A percentile compares a stretch with the other conserved stretches of the same genome.
These are phyloP conservation scores for Percopsis omiscomaycus DNA, from an alignment of 2,797 vertebrate species.

Conservation along the genomic window DNA sequence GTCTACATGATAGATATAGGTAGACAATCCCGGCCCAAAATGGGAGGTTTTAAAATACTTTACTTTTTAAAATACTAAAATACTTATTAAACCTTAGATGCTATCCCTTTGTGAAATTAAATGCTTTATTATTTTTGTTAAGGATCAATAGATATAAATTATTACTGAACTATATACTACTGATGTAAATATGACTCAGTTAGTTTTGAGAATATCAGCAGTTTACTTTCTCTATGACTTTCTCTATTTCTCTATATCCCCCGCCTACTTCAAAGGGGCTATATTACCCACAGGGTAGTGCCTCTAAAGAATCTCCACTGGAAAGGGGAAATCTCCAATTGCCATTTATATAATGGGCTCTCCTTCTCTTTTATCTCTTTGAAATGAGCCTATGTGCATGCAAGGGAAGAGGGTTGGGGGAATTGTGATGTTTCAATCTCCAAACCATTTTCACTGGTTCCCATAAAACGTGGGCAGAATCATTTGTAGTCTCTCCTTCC, in stretches of 20 bases:
- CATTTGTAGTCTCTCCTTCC: conserved; percentile 39
- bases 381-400: conserved; percentile 51
- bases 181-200: conserved; percentile 1
- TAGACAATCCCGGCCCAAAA: no score
- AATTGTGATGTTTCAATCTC: conserved; percentile 58
- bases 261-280: conserved; percentile 36
- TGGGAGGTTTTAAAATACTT: no score
- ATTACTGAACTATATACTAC: conserved; percentile 30
- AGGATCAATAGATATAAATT: conserved; percentile 15
- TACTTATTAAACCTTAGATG: no score
- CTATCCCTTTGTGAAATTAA: no score
- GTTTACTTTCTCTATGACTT: conserved; percentile 7
- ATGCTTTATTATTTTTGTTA: conserved; percentile 11
- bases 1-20: no score
- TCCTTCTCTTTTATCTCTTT: conserved; percentile 53
- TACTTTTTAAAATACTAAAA: no score
- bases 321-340: conserved; percentile 46
- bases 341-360: conserved; percentile 39
- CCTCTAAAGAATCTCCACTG: conserved; percentile 27
- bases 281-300: conserved; percentile 23
- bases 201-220: conserved; percentile 5
- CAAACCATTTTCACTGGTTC: conserved; percentile 41
- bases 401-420: conserved; percentile 46
- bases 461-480: conserved; percentile 53
- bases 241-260: conserved; percentile 25